Conservation (phyloP, 2,113 vertebrate genomes). For the Mesitornis unicolor region DNA sequence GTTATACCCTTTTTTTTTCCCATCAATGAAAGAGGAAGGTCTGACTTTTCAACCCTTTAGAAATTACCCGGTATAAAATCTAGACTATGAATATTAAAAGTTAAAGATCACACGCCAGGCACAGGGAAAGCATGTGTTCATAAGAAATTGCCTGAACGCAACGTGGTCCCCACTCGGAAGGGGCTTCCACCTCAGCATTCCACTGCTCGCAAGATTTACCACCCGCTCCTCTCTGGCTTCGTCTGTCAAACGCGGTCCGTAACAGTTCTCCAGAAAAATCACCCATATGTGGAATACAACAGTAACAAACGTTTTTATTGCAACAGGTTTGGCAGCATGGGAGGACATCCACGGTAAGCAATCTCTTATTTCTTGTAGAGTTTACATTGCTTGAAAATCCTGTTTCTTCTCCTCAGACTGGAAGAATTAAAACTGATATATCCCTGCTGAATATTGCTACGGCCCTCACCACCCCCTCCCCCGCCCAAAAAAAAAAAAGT, state of each 20-base stretch:
- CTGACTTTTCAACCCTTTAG: background rate
- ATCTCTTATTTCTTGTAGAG: conserved; percentile 44
- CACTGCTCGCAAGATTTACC: conserved; percentile 15
- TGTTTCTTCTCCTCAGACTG: background rate
- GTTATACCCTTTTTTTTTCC: conserved; percentile 25
- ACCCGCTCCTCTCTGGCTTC: conserved; percentile 26
- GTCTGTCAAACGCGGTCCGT: conserved; percentile 11
- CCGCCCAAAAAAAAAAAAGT: background rate
- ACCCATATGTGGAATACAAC: conserved; percentile 45
- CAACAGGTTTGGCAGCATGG: conserved; percentile 77
- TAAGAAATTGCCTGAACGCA: background rate
- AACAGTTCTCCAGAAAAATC: conserved; percentile 19
- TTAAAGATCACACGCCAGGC: background rate
- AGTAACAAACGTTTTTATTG: conserved; percentile 70
- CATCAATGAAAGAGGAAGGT: background rate
- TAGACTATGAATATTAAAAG: background rate
- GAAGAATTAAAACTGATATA: background rate
- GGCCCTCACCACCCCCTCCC: no score
- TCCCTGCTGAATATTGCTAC: background rate
- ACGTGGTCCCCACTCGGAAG: conserved; percentile 22
- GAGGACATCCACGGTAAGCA: conserved; percentile 69
- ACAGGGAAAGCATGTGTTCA: background rate
- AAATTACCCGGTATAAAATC: background rate
- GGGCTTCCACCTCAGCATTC: conserved; percentile 9
- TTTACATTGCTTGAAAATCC: background rate